These are phyloP conservation scores for Paraescarpia echinospica DNA, from an alignment of 1,140 invertebrate species.

Conservation along the genomic window DNA sequence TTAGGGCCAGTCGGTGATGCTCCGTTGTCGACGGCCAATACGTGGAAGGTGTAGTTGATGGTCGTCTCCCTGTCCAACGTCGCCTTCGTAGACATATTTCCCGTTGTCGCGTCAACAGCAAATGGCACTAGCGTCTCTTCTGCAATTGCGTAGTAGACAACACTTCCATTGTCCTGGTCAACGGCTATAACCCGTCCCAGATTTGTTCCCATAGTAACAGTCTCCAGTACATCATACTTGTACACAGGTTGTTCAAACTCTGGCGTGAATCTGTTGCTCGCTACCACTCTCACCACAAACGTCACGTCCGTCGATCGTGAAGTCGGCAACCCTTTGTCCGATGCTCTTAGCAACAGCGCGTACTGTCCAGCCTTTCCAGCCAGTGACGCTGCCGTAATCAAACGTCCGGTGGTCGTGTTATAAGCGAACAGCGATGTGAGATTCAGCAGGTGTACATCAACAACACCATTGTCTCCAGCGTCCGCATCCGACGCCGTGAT, in stretches of 20 bases:
- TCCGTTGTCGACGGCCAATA: slow-evolving; percentile 84
- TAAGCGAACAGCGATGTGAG: slow-evolving; percentile 10
- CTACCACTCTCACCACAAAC: slow-evolving; percentile 79
- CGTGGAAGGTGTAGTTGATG: slow-evolving; percentile 75
- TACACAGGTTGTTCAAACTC: slow-evolving; percentile 73
- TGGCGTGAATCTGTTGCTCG: slow-evolving; percentile 78
- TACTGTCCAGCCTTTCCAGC: background rate
- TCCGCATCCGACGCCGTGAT: slow-evolving; percentile 14
- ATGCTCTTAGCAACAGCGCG: slow-evolving; percentile 68
- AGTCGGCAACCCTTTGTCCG: slow-evolving; percentile 80
- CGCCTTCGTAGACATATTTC: slow-evolving; percentile 80
- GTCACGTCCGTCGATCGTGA: slow-evolving; percentile 68
- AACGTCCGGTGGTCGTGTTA: background rate
- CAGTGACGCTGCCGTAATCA: background rate
- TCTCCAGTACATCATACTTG: slow-evolving; percentile 82
- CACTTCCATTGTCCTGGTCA: slow-evolving; percentile 1
- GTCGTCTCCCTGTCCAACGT: slow-evolving; percentile 81
- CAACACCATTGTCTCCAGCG: background rate
- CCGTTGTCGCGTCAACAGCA: slow-evolving; percentile 60
- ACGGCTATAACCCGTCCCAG: slow-evolving; percentile 21
- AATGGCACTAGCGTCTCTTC: slow-evolving; percentile 31
- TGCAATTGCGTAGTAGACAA: background rate
- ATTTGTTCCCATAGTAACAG: slow-evolving; percentile 67
- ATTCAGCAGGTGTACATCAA: background rate
- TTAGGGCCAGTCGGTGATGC: slow-evolving; percentile 65